phyloP scores from a whole-genome alignment of 2,888 invertebrate species.

The Eueremaeus valkanovi region DNA sequence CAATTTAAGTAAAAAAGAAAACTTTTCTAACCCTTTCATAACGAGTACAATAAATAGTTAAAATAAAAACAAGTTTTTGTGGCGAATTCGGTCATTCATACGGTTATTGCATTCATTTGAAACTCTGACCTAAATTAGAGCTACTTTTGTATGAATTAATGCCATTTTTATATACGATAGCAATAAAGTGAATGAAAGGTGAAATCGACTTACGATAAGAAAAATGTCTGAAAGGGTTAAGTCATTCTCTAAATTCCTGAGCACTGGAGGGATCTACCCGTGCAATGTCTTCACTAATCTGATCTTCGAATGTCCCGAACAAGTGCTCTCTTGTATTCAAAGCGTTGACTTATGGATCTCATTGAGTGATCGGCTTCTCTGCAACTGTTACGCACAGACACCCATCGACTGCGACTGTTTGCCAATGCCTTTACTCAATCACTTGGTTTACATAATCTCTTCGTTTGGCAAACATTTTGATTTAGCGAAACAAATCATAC shows the following conservation, averaged over 20 bases:
- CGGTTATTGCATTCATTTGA: neutral
- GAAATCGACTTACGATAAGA: neutral
- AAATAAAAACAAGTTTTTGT: neutral
- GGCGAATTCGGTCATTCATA: neutral
- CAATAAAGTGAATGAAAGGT: neutral
- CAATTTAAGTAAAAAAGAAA: too few species aligned
- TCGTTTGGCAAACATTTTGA: slow-evolving; percentile 13
- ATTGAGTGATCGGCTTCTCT: neutral
- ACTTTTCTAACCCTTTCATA: neutral
- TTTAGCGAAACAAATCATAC: slow-evolving; percentile 21
- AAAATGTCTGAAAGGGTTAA: slow-evolving; percentile 27
- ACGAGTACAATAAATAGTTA: neutral
- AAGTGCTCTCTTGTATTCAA: neutral
- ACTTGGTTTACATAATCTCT: slow-evolving; percentile 30
- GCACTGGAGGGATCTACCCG: neutral
- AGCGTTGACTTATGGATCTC: neutral
- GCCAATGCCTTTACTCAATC: slow-evolving; percentile 32
- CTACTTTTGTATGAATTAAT: neutral
- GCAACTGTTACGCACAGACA: slow-evolving; percentile 6
- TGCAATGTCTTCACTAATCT: slow-evolving; percentile 11
- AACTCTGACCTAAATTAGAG: neutral
- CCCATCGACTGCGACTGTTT: slow-evolving; percentile 23
- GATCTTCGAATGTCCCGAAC: slow-evolving; percentile 22
- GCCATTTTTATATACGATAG: neutral
- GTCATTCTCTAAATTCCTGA: neutral